Conservation (phyloP, 2,888 invertebrate genomes). For the Drosophila barbarae region DNA sequence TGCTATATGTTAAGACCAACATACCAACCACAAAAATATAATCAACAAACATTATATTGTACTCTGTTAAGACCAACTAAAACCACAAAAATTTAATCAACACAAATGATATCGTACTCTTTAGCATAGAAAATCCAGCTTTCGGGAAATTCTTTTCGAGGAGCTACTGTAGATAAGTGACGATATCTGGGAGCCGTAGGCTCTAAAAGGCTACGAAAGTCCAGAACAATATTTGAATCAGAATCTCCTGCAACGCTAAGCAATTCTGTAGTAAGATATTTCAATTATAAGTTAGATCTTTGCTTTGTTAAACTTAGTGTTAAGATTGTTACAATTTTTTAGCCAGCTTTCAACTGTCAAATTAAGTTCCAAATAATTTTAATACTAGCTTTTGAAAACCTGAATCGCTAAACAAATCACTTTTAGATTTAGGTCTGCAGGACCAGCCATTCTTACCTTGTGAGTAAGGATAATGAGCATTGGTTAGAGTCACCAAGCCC, state of each 20-base stretch:
- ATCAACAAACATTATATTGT: neutral
- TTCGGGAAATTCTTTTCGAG: constrained; percentile 3
- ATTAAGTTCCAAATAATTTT: neutral
- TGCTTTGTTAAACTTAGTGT: neutral
- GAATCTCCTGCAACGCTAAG: neutral
- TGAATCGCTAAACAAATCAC: neutral
- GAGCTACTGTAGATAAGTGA: too few relatives aligned
- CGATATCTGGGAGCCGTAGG: neutral
- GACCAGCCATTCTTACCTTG: constrained; percentile 58
- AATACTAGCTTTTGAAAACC: neutral
- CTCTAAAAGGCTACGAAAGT: neutral
- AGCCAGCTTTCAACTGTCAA: neutral
- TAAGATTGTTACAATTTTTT: neutral
- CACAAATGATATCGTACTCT: neutral
- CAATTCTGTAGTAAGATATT: neutral
- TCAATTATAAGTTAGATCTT: neutral
- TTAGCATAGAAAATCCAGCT: neutral
- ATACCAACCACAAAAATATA: neutral
- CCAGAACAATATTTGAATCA: too few relatives aligned
- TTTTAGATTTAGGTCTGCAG: neutral
- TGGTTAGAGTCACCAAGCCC: constrained; percentile 77
- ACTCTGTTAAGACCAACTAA: neutral
- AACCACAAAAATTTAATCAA: neutral
- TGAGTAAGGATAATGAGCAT: constrained; percentile 74
- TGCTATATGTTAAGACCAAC: neutral